Conservation (phyloP, 2,113 vertebrate species). For the Synchiropus splendidus region DNA sequence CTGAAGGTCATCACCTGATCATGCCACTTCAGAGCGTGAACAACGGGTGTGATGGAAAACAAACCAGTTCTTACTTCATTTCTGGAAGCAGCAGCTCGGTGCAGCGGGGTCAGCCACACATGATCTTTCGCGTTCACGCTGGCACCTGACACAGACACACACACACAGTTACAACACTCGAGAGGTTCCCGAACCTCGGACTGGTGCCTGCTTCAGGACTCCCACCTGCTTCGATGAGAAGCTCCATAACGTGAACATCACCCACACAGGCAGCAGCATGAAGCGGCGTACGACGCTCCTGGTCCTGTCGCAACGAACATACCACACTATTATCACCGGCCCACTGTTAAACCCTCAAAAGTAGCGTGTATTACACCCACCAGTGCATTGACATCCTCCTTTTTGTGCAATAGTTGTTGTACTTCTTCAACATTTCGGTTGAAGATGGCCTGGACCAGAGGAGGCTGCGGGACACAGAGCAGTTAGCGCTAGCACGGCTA, state of each 20-base stretch:
- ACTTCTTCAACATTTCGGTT: conserved; percentile 95
- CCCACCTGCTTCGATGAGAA: conserved; percentile 93
- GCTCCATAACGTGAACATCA: conserved; percentile 87
- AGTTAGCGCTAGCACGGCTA: conserved; percentile 1
- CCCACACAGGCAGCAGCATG: conserved; percentile 97
- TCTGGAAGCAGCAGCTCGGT: conserved; percentile 87
- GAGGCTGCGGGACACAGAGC: conserved; percentile 65
- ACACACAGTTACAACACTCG: not conserved
- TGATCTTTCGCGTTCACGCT: conserved; percentile 93
- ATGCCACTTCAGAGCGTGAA: too few species aligned
- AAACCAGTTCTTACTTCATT: conserved; percentile 73
- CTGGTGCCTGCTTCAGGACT: not conserved
- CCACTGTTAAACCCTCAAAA: too few species aligned
- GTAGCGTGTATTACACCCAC: conserved; percentile 54
- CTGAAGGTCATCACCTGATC: too few species aligned
- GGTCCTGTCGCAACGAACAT: conserved; percentile 70
- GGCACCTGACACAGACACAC: conserved; percentile 71
- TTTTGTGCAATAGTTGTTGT: conserved; percentile 85
- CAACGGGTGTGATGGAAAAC: too few species aligned
- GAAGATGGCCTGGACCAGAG: conserved; percentile 99
- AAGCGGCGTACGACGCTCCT: conserved; percentile 87
- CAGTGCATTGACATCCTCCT: conserved; percentile 94
- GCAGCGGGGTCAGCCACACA: conserved; percentile 88
- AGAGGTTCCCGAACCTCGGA: not conserved
- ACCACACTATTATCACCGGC: not conserved